phyloP scores from a whole-genome alignment of 2,888 invertebrate genomes.

The Andrena praecox region DNA sequence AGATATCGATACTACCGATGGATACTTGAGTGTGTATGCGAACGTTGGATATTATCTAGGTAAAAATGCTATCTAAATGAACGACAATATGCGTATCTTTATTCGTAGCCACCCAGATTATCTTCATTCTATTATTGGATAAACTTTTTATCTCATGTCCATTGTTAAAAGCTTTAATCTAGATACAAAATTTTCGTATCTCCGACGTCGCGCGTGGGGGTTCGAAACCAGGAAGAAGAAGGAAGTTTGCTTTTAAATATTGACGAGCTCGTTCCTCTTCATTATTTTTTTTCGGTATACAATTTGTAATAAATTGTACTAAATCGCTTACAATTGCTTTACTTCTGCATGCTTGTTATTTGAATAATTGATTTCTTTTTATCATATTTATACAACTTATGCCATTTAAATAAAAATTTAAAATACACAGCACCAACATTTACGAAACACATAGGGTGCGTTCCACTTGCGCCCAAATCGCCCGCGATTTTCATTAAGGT shows the following conservation, averaged over 20 bases:
- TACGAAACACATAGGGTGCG: no score
- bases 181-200: not conserved
- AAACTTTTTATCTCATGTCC: not conserved
- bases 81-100: not conserved
- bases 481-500: no score
- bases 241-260: not conserved
- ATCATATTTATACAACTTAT: not conserved
- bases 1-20: not conserved
- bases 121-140: not conserved
- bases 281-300: no score
- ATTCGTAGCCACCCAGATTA: not conserved
- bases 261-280: not conserved
- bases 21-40: not conserved
- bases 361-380: not conserved
- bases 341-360: not conserved
- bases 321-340: not conserved
- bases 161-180: not conserved
- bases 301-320: slow-evolving; percentile 1
- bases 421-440: no score
- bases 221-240: no score
- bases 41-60: not conserved
- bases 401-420: no score
- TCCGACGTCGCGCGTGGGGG: no score
- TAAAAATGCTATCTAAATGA: not conserved
- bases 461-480: no score